Evolutionary conservation across 2,888 invertebrate genomes (phyloP), one percentile per base, ranked within the genome.

Genomic region (Luffia ferchaultella): DNA sequence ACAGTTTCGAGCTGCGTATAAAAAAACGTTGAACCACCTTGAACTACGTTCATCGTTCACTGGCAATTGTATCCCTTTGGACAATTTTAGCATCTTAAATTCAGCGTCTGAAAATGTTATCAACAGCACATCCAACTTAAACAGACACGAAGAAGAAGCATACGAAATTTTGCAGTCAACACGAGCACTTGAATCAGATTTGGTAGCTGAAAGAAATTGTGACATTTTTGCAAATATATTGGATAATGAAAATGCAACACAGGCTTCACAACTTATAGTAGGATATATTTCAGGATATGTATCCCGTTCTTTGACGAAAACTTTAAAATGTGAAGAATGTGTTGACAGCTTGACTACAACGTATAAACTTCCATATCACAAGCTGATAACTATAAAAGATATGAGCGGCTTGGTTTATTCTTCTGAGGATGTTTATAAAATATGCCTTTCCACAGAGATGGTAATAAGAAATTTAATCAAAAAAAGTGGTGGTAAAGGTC

Each of bases 361-460:
- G 42, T 2, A 50, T 12, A 55, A 20, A 40, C 52, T 57, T 16
- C 52, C 53, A 40, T 54, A 55, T 46, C 57, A 57, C 50, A 53
- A 52, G 48, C 49, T 55, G n/a, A 57, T 54, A 50, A 54, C 48
- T 44, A 20, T 56, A 5, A 52, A 54, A 56, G 52, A 57, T 19
- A 55, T 56, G 56, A 53, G 56, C 18, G 55, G 55, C 15, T 45
- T 56, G 17, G 54, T 43, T 16, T 56, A 52, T 40, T 56, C 54
- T 16, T 43, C 55, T 16, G 51, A 55, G 52, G 54, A 54, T 40
- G 57, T 58, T 7, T 57, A 51, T 44, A 52, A 49, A 52, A 52
- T 57, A 50, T 58, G 57, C 45, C 2, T 56, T 20, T 42, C 18
- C 17, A 20, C 46, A 16, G 42, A 49, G 17, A n/a, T 15, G 16